phyloP scores from a whole-genome alignment of 2,113 vertebrate species.

The Pelecanus crispus region DNA sequence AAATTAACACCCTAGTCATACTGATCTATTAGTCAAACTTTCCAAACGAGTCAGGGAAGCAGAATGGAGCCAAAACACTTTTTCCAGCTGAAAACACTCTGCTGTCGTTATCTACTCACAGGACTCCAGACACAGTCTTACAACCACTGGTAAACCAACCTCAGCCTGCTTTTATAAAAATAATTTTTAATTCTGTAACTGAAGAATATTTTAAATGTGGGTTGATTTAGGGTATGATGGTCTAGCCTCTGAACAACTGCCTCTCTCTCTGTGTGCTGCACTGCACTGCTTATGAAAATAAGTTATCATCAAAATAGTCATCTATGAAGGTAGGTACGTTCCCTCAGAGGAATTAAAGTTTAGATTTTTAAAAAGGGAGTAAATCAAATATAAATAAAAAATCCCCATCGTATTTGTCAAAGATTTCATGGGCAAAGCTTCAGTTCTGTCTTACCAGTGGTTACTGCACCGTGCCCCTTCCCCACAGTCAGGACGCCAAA shows the following conservation, averaged over 20 bases:
- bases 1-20: neutral
- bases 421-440: neutral
- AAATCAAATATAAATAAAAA: neutral
- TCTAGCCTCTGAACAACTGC: neutral
- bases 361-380: neutral
- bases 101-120: neutral
- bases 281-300: neutral
- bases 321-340: neutral
- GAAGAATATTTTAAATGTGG: neutral
- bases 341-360: neutral
- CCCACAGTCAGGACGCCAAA: neutral
- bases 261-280: neutral
- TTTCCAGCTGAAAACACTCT: neutral
- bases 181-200: neutral
- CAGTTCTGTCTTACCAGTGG: neutral
- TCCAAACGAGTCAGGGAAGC: neutral
- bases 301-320: neutral
- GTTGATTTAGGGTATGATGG: neutral
- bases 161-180: neutral
- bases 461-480: neutral
- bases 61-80: neutral
- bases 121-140: neutral
- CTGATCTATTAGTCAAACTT: neutral
- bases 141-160: neutral
- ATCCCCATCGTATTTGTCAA: rapidly evolving